Base-by-base conservation (phyloP, 1,140 invertebrate genomes). In the Zaprionus vittiger region DNA sequence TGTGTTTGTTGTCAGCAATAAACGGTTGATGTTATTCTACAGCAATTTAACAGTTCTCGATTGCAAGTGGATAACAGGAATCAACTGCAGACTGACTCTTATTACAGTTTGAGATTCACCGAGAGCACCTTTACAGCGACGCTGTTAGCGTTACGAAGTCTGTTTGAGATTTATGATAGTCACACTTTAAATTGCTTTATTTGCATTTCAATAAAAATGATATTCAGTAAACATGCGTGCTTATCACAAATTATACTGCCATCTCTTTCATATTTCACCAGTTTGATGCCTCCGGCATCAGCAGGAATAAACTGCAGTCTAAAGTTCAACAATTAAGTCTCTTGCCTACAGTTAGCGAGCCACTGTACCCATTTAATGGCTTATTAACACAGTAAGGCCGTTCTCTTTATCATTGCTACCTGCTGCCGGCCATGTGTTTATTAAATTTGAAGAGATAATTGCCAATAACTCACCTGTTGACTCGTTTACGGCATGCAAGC, bases 381-480 rank as follows among this genome's bases (percentile, higher is more conserved):
- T 26, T 17, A 49, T 22, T 22, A 49, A 22, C 17, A 49, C n/a
- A 47, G 6, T 47, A 20, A 47, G 9, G 44, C n/a, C 17, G 11
- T 5, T 49, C 44, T 49, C n/a, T 20, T 41, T 12, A 41, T 41
- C 38, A 4, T 41, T 41, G 38, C 38, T 15, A 5, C 15, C 14
- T 6, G 38, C 38, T 41, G 15, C 38, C 14, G 14, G 38, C 15
- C 38, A 41, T n/a, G 38, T 41, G 38, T 41, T 52, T n/a, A 52
- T 52, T 20, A 11, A 52, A 56, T 31, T 15, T 26, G 0, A 56
- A 56, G 15, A 28, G 15, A 26, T 41, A 41, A 49, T 12, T 38
- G 28, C 11, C 4, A 28, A 14, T 28, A 56, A 55, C 72, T 82
- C 38, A 82, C 75, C 80, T 52, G 57, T 20, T 49, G 64, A 0